Conservation (phyloP, 2,797 vertebrate species). For the Botia kubotai region DNA sequence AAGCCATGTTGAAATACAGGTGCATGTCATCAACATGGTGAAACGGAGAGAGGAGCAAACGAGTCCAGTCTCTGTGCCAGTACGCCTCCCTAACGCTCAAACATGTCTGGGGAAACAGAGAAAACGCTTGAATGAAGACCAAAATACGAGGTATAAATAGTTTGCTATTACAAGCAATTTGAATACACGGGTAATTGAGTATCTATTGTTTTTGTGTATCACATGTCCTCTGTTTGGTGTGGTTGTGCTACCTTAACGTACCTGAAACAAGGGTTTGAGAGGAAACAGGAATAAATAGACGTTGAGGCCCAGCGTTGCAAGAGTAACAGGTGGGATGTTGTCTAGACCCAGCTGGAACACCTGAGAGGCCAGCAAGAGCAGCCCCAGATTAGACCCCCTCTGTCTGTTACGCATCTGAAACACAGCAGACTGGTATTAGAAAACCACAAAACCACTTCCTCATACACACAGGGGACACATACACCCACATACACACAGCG, state of each 20-base stretch:
- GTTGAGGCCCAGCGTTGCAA: slow-evolving; percentile 86
- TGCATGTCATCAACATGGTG: slow-evolving; percentile 93
- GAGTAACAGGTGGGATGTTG: slow-evolving; percentile 90
- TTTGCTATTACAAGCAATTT: too few species aligned
- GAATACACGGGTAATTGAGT: too few species aligned
- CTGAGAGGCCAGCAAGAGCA: slow-evolving; percentile 87
- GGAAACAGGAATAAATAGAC: slow-evolving; percentile 88
- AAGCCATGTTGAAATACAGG: slow-evolving; percentile 96
- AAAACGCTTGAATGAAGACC: background rate
- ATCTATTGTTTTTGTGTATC: background rate
- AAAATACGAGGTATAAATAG: too few species aligned
- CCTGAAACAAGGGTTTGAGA: slow-evolving; percentile 73
- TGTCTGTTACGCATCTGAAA: slow-evolving; percentile 80
- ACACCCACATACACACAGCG: background rate
- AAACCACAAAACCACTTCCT: too few species aligned
- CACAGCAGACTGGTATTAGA: slow-evolving; percentile 6
- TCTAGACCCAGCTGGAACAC: slow-evolving; percentile 85
- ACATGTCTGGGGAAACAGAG: slow-evolving; percentile 70
- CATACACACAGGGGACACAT: too few species aligned
- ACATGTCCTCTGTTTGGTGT: background rate
- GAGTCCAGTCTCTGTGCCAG: slow-evolving; percentile 83
- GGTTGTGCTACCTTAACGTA: slow-evolving; percentile 35
- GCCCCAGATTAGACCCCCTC: slow-evolving; percentile 78
- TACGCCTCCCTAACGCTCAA: slow-evolving; percentile 85
- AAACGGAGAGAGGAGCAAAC: slow-evolving; percentile 87